phyloP scores from a whole-genome alignment of 2,113 vertebrate species.

The Rhombomys opimus region DNA sequence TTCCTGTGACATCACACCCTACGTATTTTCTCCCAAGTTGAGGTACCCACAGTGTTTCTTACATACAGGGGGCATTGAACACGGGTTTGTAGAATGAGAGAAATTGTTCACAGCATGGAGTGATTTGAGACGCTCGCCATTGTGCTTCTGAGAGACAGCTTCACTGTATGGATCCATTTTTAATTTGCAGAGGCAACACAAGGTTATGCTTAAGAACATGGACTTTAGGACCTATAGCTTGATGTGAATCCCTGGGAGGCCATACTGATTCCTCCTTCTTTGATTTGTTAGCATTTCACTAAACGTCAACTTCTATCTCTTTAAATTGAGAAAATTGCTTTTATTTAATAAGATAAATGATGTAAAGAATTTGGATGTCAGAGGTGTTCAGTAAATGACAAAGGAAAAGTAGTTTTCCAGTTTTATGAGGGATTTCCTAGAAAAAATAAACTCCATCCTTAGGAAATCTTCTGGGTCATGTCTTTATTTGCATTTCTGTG shows the following conservation, averaged over 20 bases:
- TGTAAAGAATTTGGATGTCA: background rate
- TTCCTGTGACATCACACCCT: background rate
- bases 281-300: background rate
- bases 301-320: background rate
- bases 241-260: constrained; percentile 22
- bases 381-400: constrained; percentile 17
- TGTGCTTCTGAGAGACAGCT: background rate
- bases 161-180: background rate
- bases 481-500: background rate
- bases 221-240: background rate
- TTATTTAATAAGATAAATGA: background rate
- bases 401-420: background rate
- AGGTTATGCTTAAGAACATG: background rate
- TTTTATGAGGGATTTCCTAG: background rate
- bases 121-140: background rate
- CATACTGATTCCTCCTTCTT: background rate
- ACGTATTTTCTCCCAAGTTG: constrained; percentile 67
- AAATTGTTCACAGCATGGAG: background rate
- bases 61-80: background rate
- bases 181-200: background rate
- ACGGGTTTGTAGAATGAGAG: background rate
- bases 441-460: background rate
- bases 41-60: background rate
- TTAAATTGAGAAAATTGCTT: background rate
- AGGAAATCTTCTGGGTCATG: background rate